These are phyloP conservation scores for Leptatherina wallacei DNA, from an alignment of 2,797 vertebrate species.

Conservation along the genomic window DNA sequence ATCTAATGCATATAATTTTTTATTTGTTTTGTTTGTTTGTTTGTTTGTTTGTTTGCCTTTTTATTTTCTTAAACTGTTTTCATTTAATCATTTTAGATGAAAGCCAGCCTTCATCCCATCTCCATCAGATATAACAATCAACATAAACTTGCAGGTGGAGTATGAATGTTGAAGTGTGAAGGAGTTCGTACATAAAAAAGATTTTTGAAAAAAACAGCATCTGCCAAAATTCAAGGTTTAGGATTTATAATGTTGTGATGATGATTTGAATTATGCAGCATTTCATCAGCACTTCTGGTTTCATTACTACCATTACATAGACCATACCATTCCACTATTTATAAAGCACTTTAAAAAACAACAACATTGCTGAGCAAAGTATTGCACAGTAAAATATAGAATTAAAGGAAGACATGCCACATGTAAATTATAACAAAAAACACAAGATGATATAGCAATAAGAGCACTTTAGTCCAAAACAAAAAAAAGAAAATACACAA, in stretches of 20 bases:
- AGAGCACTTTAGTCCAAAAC: too few relatives aligned
- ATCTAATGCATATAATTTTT: too few relatives aligned
- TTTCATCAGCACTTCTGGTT: constrained; percentile 40
- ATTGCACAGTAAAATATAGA: too few relatives aligned
- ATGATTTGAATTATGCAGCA: constrained; percentile 49
- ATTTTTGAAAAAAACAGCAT: constrained; percentile 49
- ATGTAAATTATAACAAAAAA: too few relatives aligned
- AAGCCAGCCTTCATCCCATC: constrained; percentile 38
- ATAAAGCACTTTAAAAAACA: too few relatives aligned
- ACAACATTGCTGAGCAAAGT: too few relatives aligned
- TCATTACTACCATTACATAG: constrained; percentile 48
- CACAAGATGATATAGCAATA: too few relatives aligned
- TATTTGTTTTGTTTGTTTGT: not conserved
- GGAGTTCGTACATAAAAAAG: constrained; percentile 32
- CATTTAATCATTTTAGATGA: constrained; percentile 26
- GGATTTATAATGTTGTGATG: constrained; percentile 45
- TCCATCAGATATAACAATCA: constrained; percentile 31
- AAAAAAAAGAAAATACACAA: too few relatives aligned
- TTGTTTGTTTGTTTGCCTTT: not conserved
- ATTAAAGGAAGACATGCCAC: too few relatives aligned
- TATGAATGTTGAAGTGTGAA: constrained; percentile 39
- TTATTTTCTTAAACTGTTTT: constrained; percentile 8
- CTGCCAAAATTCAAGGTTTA: constrained; percentile 47
- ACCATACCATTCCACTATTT: not conserved
- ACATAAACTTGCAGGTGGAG: constrained; percentile 6